These are phyloP conservation scores for Drepana arcuata DNA, from an alignment of 1,140 invertebrate genomes.

Conservation along the genomic window DNA sequence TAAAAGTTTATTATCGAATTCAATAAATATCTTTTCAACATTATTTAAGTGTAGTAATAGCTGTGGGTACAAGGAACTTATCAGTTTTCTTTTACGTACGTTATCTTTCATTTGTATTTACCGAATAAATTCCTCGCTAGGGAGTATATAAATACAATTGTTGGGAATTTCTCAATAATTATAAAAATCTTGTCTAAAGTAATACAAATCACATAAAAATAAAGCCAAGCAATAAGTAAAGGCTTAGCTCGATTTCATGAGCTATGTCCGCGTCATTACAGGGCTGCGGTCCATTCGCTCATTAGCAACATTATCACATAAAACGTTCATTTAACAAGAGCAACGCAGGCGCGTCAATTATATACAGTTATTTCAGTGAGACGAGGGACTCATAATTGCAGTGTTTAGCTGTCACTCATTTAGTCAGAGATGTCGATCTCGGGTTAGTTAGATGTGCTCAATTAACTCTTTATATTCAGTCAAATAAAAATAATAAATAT, in stretches of 20 bases:
- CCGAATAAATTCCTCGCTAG: too few relatives aligned
- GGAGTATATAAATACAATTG: too few relatives aligned
- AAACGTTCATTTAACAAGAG: constrained; percentile 39
- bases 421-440: constrained; percentile 33
- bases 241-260: constrained; percentile 45
- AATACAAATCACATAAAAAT: neutral
- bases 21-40: too few relatives aligned
- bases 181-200: neutral
- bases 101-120: too few relatives aligned
- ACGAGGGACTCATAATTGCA: constrained; percentile 33
- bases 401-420: constrained; percentile 42
- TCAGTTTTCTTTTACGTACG: too few relatives aligned
- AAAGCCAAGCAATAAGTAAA: constrained; percentile 5
- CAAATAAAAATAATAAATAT: constrained; percentile 11
- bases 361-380: constrained; percentile 49
- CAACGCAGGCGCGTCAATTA: constrained; percentile 41
- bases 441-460: constrained; percentile 23
- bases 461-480: constrained; percentile 12
- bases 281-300: constrained; percentile 33
- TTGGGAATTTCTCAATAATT: too few relatives aligned
- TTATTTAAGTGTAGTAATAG: too few relatives aligned
- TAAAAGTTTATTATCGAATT: too few relatives aligned
- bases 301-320: constrained; percentile 56
- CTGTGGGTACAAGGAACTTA: too few relatives aligned
- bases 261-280: constrained; percentile 44